Conservation (phyloP, 2,888 invertebrate genomes). For the Cataglyphis livida region DNA sequence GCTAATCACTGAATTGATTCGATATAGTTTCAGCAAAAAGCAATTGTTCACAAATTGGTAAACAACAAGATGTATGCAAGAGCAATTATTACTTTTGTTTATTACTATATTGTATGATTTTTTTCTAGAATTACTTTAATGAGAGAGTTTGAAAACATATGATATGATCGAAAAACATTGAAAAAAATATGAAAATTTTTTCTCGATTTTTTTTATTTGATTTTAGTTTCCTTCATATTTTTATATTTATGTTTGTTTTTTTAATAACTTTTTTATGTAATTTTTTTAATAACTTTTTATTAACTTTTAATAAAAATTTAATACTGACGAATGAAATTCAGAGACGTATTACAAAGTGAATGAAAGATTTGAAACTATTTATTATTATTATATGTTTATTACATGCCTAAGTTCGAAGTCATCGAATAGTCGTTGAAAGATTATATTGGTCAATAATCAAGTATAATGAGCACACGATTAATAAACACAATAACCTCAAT, state of each 20-base stretch:
- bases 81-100: neutral
- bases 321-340: neutral
- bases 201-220: neutral
- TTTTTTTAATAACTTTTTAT: neutral
- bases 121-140: neutral
- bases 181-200: neutral
- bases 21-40: neutral
- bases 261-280: neutral
- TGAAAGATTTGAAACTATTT: neutral
- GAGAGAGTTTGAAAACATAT: neutral
- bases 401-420: neutral
- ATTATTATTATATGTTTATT: too few relatives aligned
- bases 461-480: slow-evolving; percentile 6
- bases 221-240: neutral
- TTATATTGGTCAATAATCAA: slow-evolving; percentile 9
- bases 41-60: neutral
- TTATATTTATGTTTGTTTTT: neutral
- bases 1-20: neutral
- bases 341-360: neutral
- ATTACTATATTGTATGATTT: neutral
- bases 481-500: neutral
- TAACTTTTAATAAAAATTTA: neutral
- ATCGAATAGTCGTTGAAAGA: neutral
- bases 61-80: neutral
- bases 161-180: neutral